Evolutionary conservation across 2,888 invertebrate species (phyloP).

Genomic region (Dioctria rufipes): DNA sequence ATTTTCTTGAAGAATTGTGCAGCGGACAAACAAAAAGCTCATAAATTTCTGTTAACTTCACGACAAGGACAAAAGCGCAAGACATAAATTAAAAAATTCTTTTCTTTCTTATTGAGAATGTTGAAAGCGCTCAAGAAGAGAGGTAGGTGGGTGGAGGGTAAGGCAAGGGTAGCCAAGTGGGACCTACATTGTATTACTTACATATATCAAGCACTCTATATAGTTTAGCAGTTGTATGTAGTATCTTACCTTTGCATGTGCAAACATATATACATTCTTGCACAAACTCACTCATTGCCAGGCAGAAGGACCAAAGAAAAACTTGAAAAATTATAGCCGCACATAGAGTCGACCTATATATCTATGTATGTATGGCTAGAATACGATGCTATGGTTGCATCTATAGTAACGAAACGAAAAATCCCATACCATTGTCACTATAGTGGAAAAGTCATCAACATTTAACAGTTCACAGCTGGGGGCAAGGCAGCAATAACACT

Average conservation of each 20-base stretch:
- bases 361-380: too few relatives aligned
- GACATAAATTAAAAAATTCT: conserved; percentile 56
- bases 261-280: background rate
- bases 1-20: conserved; percentile 61
- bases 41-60: conserved; percentile 63
- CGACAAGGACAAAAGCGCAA: conserved; percentile 60
- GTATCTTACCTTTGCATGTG: background rate
- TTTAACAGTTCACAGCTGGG: conserved; percentile 34
- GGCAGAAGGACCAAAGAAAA: background rate
- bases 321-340: background rate
- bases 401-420: background rate
- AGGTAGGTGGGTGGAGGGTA: background rate
- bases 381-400: too few relatives aligned
- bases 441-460: conserved; percentile 37
- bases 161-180: conserved; percentile 10
- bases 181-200: too few relatives aligned
- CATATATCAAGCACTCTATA: background rate
- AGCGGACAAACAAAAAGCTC: conserved; percentile 64
- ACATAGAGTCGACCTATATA: too few relatives aligned
- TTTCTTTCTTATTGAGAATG: conserved; percentile 6
- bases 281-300: background rate
- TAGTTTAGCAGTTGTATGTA: too few relatives aligned
- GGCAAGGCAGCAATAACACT: conserved; percentile 22
- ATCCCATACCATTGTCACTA: conserved; percentile 5
- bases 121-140: conserved; percentile 17